Conservation (phyloP, 1,140 invertebrate genomes). For the Brachionus sp. region DNA sequence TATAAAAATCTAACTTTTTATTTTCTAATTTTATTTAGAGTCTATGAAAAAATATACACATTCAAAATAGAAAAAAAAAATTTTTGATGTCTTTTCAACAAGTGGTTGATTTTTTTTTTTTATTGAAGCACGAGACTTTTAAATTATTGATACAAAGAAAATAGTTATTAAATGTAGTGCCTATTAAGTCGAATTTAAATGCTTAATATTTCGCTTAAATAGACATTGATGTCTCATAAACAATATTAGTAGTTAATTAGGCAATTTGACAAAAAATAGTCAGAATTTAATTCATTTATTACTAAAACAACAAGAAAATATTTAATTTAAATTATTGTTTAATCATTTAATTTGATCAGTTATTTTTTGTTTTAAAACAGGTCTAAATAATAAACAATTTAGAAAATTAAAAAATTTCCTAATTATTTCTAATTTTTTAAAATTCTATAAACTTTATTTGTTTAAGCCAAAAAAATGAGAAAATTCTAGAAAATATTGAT, state of each 20-base stretch:
- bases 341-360: neutral
- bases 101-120: neutral
- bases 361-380: neutral
- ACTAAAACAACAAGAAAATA: neutral
- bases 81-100: too few relatives aligned
- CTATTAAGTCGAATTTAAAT: neutral
- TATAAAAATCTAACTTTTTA: too few relatives aligned
- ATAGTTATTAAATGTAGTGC: neutral
- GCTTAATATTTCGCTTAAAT: neutral
- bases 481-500: neutral
- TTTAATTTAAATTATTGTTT: neutral
- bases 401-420: neutral
- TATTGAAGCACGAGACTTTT: neutral
- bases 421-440: neutral
- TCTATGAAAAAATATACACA: too few relatives aligned
- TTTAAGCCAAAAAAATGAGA: neutral
- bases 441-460: neutral
- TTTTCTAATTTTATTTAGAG: too few relatives aligned
- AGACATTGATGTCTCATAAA: neutral
- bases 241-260: neutral
- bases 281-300: neutral
- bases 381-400: neutral
- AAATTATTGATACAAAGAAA: neutral
- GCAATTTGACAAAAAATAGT: neutral
- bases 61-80: too few relatives aligned